Conservation (phyloP, 2,888 invertebrate species). For the Branchellion lobata region DNA sequence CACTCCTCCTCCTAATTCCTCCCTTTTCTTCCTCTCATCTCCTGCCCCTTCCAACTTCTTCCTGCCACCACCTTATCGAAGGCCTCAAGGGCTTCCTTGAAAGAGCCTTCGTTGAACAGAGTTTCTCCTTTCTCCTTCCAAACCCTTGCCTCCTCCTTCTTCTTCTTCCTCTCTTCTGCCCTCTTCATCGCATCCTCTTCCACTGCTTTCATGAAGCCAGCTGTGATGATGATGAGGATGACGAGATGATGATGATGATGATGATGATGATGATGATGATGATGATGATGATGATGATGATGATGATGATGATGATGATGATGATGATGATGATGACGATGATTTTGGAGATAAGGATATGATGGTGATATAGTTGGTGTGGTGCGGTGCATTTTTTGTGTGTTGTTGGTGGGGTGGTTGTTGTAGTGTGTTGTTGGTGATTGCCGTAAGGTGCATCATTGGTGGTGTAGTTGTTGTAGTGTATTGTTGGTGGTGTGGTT, state of each 20-base stretch:
- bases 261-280: conserved; percentile 41
- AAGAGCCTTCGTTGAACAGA: conserved; percentile 15
- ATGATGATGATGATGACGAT: conserved; percentile 44
- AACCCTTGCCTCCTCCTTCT: conserved; percentile 21
- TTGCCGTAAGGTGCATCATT: no score
- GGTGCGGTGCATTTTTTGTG: no score
- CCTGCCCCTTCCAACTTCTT: no score
- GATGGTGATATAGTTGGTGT: neutral
- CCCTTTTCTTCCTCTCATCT: no score
- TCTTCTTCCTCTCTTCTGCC: conserved; percentile 38
- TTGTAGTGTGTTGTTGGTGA: no score
- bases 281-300: conserved; percentile 49
- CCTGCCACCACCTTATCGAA: conserved; percentile 38
- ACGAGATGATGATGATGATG: conserved; percentile 35
- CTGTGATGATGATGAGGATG: conserved; percentile 26
- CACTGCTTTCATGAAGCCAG: conserved; percentile 28
- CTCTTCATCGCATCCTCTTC: conserved; percentile 39
- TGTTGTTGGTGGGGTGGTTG: no score
- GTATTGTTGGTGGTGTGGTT: no score
- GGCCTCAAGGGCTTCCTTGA: neutral
- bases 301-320: conserved; percentile 48
- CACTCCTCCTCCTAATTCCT: no score
- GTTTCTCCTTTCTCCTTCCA: conserved; percentile 20
- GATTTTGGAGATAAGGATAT: neutral
- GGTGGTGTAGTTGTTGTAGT: no score